A percentile compares a stretch with the other conserved stretches of the same genome.
Conservation (phyloP, 2,113 vertebrate genomes). For the Fukomys damarensis region DNA sequence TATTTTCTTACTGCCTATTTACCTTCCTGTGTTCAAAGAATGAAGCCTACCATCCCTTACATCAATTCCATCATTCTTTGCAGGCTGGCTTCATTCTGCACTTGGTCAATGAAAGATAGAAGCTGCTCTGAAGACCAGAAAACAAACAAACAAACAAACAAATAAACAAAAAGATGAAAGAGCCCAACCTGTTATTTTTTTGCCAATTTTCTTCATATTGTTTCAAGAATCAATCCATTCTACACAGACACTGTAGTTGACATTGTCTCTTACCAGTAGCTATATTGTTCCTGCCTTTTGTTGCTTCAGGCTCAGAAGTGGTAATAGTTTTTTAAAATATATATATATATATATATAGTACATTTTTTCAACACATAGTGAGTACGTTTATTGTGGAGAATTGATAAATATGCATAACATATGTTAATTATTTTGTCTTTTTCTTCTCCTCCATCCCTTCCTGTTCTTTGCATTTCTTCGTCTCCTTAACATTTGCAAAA, state of each 20-base stretch:
- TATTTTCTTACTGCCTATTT: not conserved
- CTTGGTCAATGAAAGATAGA: not conserved
- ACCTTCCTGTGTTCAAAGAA: not conserved
- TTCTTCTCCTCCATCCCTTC: not conserved
- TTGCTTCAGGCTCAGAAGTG: not conserved
- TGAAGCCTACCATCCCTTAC: not conserved
- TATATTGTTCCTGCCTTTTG: not conserved
- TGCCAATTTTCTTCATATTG: not conserved
- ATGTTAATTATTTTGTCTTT: not conserved
- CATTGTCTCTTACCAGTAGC: not conserved
- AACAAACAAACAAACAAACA: too few species aligned
- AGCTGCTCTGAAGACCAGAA: not conserved
- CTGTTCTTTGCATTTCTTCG: not conserved
- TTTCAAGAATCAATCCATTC: not conserved
- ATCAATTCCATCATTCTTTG: not conserved
- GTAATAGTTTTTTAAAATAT: too few species aligned
- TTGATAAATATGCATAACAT: not conserved
- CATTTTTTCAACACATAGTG: not conserved
- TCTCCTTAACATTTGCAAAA: not conserved
- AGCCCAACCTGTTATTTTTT: not conserved
- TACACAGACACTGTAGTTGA: not conserved
- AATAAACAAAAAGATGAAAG: not conserved
- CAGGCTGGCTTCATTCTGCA: not conserved
- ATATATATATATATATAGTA: not conserved
- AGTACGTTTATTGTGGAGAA: not conserved